Evolutionary conservation across 2,888 invertebrate species (phyloP).

Genomic region (Diadegma fenestrale): DNA sequence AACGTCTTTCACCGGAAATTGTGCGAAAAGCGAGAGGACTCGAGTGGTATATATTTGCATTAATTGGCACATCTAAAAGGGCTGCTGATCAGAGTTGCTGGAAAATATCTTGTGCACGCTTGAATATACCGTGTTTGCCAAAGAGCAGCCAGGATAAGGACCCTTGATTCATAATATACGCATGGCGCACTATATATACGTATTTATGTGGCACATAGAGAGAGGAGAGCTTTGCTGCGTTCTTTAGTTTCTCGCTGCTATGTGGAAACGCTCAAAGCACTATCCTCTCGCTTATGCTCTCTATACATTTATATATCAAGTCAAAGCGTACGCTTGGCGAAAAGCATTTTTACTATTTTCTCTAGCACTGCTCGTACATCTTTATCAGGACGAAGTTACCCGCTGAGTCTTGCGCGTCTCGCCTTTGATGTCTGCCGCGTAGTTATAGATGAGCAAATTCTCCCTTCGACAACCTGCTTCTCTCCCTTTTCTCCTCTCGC

Average conservation of each 20-base stretch:
- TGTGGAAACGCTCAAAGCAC: constrained; percentile 60
- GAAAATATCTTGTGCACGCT: constrained; percentile 25
- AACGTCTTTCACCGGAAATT: neutral
- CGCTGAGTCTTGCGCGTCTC: constrained; percentile 15
- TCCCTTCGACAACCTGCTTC: constrained; percentile 43
- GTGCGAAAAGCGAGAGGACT: constrained; percentile 8
- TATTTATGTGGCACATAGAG: constrained; percentile 11
- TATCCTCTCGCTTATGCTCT: neutral
- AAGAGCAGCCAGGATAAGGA: constrained; percentile 26
- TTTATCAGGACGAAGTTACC: constrained; percentile 60
- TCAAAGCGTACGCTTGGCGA: neutral
- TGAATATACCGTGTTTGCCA: constrained; percentile 12
- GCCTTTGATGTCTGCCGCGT: constrained; percentile 30
- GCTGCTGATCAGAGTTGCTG: constrained; percentile 50
- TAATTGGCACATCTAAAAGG: constrained; percentile 44
- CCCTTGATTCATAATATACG: constrained; percentile 16
- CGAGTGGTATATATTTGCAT: constrained; percentile 58
- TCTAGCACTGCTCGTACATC: constrained; percentile 30
- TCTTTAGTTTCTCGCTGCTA: constrained; percentile 40
- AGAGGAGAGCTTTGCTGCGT: constrained; percentile 39
- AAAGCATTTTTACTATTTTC: constrained; percentile 48
- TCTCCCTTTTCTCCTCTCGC: neutral
- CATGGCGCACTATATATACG: neutral
- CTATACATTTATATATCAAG: constrained; percentile 4
- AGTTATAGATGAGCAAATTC: constrained; percentile 58